Percentiles rank a stretch among this genome's conserved stretches.
phyloP scores from a whole-genome alignment of 1,140 invertebrate species.

The Caenorhabditis briggsae region DNA sequence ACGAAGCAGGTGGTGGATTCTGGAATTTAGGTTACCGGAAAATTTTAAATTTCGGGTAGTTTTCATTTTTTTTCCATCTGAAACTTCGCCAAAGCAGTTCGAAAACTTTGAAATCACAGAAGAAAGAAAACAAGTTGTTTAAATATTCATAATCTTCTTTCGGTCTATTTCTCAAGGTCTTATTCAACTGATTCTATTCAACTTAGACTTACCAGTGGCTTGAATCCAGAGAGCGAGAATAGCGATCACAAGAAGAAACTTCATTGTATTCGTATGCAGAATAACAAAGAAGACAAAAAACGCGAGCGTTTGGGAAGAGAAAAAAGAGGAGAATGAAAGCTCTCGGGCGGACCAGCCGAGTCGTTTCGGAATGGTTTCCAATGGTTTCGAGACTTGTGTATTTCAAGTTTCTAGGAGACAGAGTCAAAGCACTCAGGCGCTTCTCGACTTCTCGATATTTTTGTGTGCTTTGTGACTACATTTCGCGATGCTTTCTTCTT shows the following conservation, averaged over 20 bases:
- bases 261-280: background rate
- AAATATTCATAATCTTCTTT: too few species aligned
- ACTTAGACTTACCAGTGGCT: constrained; percentile 9
- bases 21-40: too few species aligned
- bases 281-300: background rate
- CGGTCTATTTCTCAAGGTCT: background rate
- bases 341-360: background rate
- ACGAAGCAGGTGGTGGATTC: constrained; percentile 43
- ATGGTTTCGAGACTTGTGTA: constrained; percentile 2
- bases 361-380: constrained; percentile 28
- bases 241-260: background rate
- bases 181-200: background rate
- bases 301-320: background rate
- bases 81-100: too few species aligned
- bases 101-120: too few species aligned
- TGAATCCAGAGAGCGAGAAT: constrained; percentile 11
- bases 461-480: constrained; percentile 45
- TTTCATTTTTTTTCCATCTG: too few species aligned
- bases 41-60: too few species aligned
- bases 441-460: background rate
- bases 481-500: background rate
- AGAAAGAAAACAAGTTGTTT: too few species aligned
- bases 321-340: constrained; percentile 17
- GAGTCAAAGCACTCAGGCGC: constrained; percentile 13
- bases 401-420: constrained; percentile 52